Evolutionary conservation across 1,140 invertebrate genomes (phyloP).

Genomic region (Drosophila funebris): DNA sequence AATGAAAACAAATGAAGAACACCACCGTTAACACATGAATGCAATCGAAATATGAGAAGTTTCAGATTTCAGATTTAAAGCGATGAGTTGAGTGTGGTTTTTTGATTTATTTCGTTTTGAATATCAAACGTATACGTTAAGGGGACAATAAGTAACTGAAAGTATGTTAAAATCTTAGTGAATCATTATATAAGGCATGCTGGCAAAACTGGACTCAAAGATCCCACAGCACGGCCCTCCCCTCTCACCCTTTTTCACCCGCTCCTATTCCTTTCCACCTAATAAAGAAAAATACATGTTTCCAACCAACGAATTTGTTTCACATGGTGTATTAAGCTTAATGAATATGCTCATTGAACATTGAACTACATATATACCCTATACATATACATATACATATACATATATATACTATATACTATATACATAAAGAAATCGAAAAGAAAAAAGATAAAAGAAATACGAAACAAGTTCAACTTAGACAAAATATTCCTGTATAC

Average conservation of each 20-base stretch:
- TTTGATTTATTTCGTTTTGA: slow-evolving; percentile 3
- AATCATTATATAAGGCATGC: slow-evolving; percentile 4
- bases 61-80: not conserved
- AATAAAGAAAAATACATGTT: slow-evolving; percentile 31
- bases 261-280: not conserved
- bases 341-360: slow-evolving; percentile 41
- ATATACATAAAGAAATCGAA: no score
- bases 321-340: slow-evolving; percentile 64
- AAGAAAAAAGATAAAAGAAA: not conserved
- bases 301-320: slow-evolving; percentile 63
- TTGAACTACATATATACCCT: slow-evolving; percentile 13
- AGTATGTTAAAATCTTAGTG: slow-evolving; percentile 34
- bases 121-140: slow-evolving; percentile 51
- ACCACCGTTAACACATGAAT: slow-evolving; percentile 36
- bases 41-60: slow-evolving; percentile 14
- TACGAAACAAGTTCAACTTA: slow-evolving; percentile 29
- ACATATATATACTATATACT: not conserved
- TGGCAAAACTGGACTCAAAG: not conserved
- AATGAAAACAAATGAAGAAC: slow-evolving; percentile 12
- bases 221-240: not conserved
- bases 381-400: slow-evolving; percentile 21
- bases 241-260: not conserved
- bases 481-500: slow-evolving; percentile 48
- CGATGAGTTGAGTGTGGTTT: slow-evolving; percentile 7
- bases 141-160: slow-evolving; percentile 59